Evolutionary conservation across 2,797 vertebrate genomes (phyloP).

Genomic region (Clarias pachynema): DNA sequence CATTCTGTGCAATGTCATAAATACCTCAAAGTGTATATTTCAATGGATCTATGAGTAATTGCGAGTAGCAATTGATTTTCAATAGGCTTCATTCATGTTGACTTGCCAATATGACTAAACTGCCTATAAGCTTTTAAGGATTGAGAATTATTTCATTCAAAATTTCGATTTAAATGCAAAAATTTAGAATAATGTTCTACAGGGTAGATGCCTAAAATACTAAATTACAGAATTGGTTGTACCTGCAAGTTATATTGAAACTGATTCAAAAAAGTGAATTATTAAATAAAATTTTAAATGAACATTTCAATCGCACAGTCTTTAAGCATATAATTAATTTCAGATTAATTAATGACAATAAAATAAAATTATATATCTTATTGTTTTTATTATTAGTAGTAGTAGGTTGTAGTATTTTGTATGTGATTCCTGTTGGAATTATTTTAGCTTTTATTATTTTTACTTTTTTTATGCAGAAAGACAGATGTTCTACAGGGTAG

Average conservation of each 20-base stretch:
- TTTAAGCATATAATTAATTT: background rate
- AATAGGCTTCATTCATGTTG: background rate
- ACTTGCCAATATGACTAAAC: background rate
- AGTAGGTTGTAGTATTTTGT: background rate
- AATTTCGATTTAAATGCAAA: background rate
- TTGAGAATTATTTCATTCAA: background rate
- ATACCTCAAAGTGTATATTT: conserved; percentile 21
- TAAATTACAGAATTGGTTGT: background rate
- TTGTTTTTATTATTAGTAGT: background rate
- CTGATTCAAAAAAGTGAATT: background rate
- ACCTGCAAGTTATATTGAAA: background rate
- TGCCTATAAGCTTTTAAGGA: background rate
- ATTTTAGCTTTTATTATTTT: conserved; percentile 1
- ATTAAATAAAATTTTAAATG: background rate
- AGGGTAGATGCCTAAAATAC: conserved; percentile 18
- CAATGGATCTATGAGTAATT: conserved; percentile 10
- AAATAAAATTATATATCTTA: background rate
- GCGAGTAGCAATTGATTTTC: background rate
- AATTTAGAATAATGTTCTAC: background rate
- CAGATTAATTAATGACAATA: background rate
- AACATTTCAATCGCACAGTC: background rate
- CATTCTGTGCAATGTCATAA: conserved; percentile 25
- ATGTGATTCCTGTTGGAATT: conserved; percentile 9
- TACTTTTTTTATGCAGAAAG: background rate
- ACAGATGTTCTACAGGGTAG: background rate